Evolutionary conservation across 2,888 invertebrate genomes (phyloP).

Genomic region (Polietes domitor): DNA sequence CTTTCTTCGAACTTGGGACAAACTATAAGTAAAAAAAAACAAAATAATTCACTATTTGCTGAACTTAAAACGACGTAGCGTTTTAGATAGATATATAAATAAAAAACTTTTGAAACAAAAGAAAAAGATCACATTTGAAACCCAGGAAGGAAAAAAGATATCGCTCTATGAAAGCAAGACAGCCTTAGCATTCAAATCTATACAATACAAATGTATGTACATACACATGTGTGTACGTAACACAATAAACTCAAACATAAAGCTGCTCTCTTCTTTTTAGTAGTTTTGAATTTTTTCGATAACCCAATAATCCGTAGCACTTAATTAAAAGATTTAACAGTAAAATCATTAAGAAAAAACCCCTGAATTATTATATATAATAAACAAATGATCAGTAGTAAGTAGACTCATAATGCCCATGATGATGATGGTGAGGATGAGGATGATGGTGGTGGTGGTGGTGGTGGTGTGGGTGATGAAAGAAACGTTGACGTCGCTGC

Average conservation of each 20-base stretch:
- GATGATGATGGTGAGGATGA: constrained; percentile 44
- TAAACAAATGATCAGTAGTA: constrained; percentile 57
- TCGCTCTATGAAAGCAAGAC: neutral
- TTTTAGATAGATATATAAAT: neutral
- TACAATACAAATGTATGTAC: neutral
- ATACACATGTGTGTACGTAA: neutral
- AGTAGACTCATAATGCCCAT: constrained; percentile 65
- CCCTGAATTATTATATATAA: constrained; percentile 53
- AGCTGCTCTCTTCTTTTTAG: neutral
- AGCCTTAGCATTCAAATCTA: neutral
- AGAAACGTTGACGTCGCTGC: neutral
- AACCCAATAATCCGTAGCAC: constrained; percentile 37
- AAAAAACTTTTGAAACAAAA: constrained; percentile 31
- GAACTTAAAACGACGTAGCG: neutral
- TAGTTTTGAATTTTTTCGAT: neutral
- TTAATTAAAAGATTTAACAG: constrained; percentile 35
- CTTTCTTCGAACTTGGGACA: neutral
- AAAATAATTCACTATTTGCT: constrained; percentile 37
- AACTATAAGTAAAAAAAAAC: too few relatives aligned
- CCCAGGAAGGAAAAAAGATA: constrained; percentile 6
- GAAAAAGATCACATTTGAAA: constrained; percentile 48
- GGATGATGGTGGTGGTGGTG: constrained; percentile 33
- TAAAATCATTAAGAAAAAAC: constrained; percentile 50
- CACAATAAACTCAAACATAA: neutral
- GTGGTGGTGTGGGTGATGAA: neutral